A percentile compares a stretch with the other conserved stretches of the same genome.
phyloP scores from a whole-genome alignment of 2,888 invertebrate genomes.

The Lasioglossum villosulum region DNA sequence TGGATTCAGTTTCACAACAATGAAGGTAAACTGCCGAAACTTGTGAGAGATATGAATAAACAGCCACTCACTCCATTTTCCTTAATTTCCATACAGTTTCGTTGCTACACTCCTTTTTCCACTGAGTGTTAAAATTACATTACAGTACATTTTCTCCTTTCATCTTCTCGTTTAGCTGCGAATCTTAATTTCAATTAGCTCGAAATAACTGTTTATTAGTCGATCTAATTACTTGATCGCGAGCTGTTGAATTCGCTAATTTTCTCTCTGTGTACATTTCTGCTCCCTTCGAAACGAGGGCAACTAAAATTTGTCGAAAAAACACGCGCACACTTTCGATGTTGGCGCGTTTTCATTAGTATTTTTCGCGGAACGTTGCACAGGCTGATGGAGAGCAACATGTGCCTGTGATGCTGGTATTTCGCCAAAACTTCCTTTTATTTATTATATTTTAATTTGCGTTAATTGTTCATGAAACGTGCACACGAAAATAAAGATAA shows the following conservation, averaged over 20 bases:
- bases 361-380: neutral
- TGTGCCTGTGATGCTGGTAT: neutral
- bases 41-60: neutral
- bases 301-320: neutral
- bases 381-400: neutral
- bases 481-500: neutral
- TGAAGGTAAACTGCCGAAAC: neutral
- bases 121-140: neutral
- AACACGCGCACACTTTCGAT: neutral
- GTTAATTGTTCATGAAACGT: neutral
- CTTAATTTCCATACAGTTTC: neutral
- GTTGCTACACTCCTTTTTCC: neutral
- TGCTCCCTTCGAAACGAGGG: neutral
- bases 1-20: neutral
- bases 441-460: constrained; percentile 1
- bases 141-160: neutral
- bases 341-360: neutral
- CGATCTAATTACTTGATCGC: neutral
- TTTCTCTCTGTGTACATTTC: neutral
- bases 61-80: neutral
- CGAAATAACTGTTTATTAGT: neutral
- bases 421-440: neutral
- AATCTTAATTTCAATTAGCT: neutral
- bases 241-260: neutral
- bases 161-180: neutral